A percentile compares a stretch with the other conserved stretches of the same genome.
phyloP scores from a whole-genome alignment of 2,888 invertebrate genomes.

The Drosophila neonasuta region DNA sequence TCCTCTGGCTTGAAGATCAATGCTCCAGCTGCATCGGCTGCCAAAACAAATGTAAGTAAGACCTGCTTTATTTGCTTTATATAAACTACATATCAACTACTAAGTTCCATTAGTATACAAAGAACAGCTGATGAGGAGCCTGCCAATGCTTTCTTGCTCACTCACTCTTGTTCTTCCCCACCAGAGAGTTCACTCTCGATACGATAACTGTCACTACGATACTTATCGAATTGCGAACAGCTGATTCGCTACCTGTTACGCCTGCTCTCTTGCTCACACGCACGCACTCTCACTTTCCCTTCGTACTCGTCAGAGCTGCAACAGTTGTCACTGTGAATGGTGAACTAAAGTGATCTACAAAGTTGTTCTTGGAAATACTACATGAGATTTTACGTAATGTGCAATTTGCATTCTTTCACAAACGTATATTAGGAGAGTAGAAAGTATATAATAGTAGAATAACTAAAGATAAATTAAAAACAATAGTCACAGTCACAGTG shows the following conservation, averaged over 20 bases:
- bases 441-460: no score
- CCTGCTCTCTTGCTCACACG: conserved; percentile 13
- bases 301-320: conserved; percentile 1
- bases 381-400: background rate
- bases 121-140: background rate
- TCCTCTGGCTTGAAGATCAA: conserved; percentile 83
- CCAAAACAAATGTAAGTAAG: conserved; percentile 73
- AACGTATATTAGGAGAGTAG: no score
- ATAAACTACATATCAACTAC: no score
- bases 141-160: background rate
- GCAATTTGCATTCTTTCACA: background rate
- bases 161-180: background rate
- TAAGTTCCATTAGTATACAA: no score
- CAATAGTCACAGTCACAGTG: background rate
- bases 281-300: background rate
- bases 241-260: background rate
- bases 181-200: background rate
- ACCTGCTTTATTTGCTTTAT: background rate
- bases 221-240: conserved; percentile 3
- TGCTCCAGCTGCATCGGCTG: conserved; percentile 52
- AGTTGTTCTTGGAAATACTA: background rate
- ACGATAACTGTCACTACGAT: background rate
- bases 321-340: background rate
- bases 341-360: no score
- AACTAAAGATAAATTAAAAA: no score